phyloP scores from a whole-genome alignment of 2,888 invertebrate genomes.

The Dynastes maya region DNA sequence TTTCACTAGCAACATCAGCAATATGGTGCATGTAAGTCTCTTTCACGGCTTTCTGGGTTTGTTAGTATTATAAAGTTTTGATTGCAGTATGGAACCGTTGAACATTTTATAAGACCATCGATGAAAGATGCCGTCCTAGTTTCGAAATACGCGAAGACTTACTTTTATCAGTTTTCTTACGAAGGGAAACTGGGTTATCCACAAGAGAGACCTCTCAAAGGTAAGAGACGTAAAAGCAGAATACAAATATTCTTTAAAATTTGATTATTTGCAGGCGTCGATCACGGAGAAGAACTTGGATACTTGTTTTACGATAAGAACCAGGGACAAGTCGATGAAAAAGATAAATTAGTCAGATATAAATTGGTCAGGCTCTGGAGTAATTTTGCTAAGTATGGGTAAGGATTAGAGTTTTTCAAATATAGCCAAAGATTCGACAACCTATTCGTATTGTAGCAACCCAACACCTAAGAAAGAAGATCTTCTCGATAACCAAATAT shows the following conservation, averaged over 20 bases:
- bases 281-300: constrained; percentile 44
- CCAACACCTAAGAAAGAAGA: constrained; percentile 52
- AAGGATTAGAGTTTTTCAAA: background rate
- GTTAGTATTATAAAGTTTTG: background rate
- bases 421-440: background rate
- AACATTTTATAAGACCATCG: constrained; percentile 52
- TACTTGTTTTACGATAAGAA: constrained; percentile 32
- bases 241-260: background rate
- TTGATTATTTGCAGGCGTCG: background rate
- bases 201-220: constrained; percentile 15
- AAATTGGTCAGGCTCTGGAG: constrained; percentile 41
- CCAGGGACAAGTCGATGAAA: background rate
- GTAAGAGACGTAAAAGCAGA: background rate
- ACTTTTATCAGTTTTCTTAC: constrained; percentile 53
- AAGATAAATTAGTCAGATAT: constrained; percentile 18
- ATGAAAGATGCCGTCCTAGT: constrained; percentile 45
- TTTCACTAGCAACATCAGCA: constrained; percentile 39
- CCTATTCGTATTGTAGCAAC: constrained; percentile 45
- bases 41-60: background rate
- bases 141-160: constrained; percentile 43
- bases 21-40: constrained; percentile 46
- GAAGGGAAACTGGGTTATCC: constrained; percentile 51
- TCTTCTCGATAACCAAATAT: constrained; percentile 51
- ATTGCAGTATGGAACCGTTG: constrained; percentile 47
- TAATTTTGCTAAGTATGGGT: constrained; percentile 44